phyloP scores from a whole-genome alignment of 2,888 invertebrate species.

The Chorisops tibialis region DNA sequence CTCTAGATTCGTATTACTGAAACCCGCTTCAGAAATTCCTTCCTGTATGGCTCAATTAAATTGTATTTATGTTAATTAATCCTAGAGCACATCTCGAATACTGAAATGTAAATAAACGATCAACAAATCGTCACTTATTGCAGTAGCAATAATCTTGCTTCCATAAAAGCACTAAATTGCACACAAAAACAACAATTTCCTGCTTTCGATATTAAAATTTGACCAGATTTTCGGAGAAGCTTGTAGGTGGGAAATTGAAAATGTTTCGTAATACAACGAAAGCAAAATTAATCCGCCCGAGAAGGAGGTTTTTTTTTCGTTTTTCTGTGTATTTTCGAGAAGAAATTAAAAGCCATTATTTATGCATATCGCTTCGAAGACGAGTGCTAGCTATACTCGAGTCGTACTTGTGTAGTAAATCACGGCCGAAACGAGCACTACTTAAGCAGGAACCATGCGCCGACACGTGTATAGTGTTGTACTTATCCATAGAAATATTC shows the following conservation, averaged over 20 bases:
- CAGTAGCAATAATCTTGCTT: too few relatives aligned
- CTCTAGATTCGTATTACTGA: too few relatives aligned
- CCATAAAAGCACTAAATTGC: too few relatives aligned
- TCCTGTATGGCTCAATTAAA: too few relatives aligned
- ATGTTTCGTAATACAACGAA: not conserved
- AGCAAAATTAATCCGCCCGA: slow-evolving; percentile 10
- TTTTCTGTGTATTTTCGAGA: slow-evolving; percentile 5
- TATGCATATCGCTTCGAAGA: slow-evolving; percentile 12
- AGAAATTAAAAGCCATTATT: slow-evolving; percentile 26
- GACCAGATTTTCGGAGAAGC: too few relatives aligned
- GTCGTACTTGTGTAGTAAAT: not conserved
- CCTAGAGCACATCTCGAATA: too few relatives aligned
- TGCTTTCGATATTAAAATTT: slow-evolving; percentile 2
- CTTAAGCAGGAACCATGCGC: not conserved
- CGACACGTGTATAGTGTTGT: not conserved
- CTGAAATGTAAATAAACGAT: too few relatives aligned
- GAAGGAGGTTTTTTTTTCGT: slow-evolving; percentile 6
- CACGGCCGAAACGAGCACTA: not conserved
- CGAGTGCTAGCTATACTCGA: not conserved
- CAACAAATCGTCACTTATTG: too few relatives aligned
- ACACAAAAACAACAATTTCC: not conserved
- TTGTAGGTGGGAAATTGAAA: not conserved
- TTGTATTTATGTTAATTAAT: too few relatives aligned
- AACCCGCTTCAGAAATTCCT: too few relatives aligned
- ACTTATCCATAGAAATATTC: not conserved